A percentile compares a stretch with the other conserved stretches of the same genome.
These are phyloP conservation scores for Tenrec ecaudatus DNA, from an alignment of 2,113 vertebrate genomes.

Conservation along the genomic window DNA sequence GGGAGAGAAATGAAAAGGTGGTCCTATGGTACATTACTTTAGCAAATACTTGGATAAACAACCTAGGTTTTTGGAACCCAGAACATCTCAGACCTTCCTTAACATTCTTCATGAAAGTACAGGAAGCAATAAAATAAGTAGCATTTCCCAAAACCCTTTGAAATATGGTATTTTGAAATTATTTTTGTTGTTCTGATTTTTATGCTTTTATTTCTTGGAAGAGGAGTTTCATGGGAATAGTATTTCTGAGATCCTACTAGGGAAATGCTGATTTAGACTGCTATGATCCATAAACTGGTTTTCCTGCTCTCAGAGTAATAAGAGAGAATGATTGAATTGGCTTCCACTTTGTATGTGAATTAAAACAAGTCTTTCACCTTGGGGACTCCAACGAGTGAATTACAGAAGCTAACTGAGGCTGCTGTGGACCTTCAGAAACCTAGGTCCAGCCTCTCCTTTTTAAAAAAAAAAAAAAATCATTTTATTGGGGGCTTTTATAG, in stretches of 20 bases:
- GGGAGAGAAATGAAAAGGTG: not conserved
- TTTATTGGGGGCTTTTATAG: too few species aligned
- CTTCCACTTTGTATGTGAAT: conserved; percentile 19
- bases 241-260: not conserved
- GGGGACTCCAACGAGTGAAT: not conserved
- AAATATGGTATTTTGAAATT: conserved; percentile 18
- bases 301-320: conserved; percentile 38
- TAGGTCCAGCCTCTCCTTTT: not conserved
- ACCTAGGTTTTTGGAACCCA: conserved; percentile 5
- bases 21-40: not conserved
- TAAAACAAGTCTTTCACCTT: not conserved
- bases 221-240: not conserved
- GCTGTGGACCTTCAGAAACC: not conserved
- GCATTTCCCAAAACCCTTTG: conserved; percentile 13
- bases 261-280: conserved; percentile 36
- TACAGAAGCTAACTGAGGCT: not conserved
- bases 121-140: not conserved
- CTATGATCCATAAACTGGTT: conserved; percentile 15
- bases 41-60: conserved; percentile 25
- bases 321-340: conserved; percentile 38
- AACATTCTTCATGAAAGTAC: not conserved
- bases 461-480: too few species aligned
- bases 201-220: not conserved
- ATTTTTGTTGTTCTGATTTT: not conserved
- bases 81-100: conserved; percentile 28